Evolutionary conservation across 1,140 invertebrate species (phyloP), one percentile per base, ranked within the genome.

Genomic region (Tenebrio molitor): DNA sequence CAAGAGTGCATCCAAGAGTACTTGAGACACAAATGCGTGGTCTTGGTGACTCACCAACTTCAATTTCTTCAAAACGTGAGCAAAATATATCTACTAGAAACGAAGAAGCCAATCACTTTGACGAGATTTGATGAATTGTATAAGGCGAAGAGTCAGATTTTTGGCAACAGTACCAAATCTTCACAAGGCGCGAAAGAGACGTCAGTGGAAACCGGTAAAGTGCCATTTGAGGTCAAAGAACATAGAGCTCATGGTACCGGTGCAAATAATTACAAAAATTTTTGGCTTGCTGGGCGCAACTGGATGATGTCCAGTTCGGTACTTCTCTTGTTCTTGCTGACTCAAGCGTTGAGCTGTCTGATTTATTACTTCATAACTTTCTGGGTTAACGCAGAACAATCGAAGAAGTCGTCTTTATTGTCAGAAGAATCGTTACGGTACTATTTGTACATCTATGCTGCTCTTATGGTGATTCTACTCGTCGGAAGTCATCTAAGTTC

Each of bases 31-130:
- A 90, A 93, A 74, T 91, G 91, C 2, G 83, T 90, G 0, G 88
- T 97, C 77, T 84, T 95, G 15, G 92, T 95, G 4, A 97, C 94
- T 1, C 94, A 96, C 84, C 94, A 96, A 81, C 82, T 96, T 67
- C 93, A 95, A 80, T 95, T 92, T 78, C 84, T 97, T 3, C 89
- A 90, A 77, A 87, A 89, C 39, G 94, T 92, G 2, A 90, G 94
- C 77, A 77, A 87, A 81, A 88, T 87, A 84, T 88, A 87, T 73
- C 88, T 84, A 39, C 79, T 89, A 73, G 87, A 88, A 62, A 87
- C 90, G 78, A 89, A 89, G 1, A 74, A 83, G 15, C 82, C 85
- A 87, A 74, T 85, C 2, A 41, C 15, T 14, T 15, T 14, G 17
- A 65, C 41, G 44, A 74, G 78, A 29, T 29, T 29, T 1, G 72